Conservation (phyloP, 2,888 invertebrate genomes). For the Erebia ligea region DNA sequence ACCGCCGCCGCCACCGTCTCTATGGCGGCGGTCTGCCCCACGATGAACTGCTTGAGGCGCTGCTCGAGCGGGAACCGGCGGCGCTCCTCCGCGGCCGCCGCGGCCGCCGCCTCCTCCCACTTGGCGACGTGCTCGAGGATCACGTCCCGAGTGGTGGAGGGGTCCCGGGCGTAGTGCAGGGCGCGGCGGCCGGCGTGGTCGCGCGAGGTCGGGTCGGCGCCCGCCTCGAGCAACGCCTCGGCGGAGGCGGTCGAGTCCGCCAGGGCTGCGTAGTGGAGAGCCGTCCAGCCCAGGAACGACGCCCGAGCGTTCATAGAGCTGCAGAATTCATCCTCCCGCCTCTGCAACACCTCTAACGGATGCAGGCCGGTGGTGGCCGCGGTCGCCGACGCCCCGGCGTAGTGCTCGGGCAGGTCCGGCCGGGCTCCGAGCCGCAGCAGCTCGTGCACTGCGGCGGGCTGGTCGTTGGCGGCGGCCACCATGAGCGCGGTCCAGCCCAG, state of each 20-base stretch:
- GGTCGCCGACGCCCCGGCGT: conserved; percentile 86
- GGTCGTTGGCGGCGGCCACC: conserved; percentile 91
- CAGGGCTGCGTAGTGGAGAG: conserved; percentile 94
- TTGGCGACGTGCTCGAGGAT: conserved; percentile 79
- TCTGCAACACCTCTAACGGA: conserved; percentile 87
- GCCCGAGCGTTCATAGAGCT: conserved; percentile 87
- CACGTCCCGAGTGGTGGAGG: conserved; percentile 84
- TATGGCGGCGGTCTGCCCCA: conserved; percentile 93
- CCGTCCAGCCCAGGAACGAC: conserved; percentile 92
- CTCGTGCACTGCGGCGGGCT: conserved; percentile 82
- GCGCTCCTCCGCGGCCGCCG: conserved; percentile 90
- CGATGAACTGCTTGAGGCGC: conserved; percentile 90
- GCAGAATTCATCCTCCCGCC: conserved; percentile 93
- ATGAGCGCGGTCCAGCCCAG: conserved; percentile 95
- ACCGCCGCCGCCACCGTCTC: conserved; percentile 92
- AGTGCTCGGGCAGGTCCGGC: conserved; percentile 89
- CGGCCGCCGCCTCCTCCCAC: conserved; percentile 80
- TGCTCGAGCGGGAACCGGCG: conserved; percentile 92
- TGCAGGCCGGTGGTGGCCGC: conserved; percentile 87
- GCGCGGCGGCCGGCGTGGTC: conserved; percentile 92
- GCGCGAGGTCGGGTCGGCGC: conserved; percentile 88
- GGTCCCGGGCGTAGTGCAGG: conserved; percentile 87
- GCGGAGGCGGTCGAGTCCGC: conserved; percentile 86
- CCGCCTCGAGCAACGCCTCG: conserved; percentile 86
- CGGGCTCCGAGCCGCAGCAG: conserved; percentile 90